A percentile compares a stretch with the other conserved stretches of the same genome.
Evolutionary conservation across 2,888 invertebrate species (phyloP).

Genomic region (Ctena decussata): DNA sequence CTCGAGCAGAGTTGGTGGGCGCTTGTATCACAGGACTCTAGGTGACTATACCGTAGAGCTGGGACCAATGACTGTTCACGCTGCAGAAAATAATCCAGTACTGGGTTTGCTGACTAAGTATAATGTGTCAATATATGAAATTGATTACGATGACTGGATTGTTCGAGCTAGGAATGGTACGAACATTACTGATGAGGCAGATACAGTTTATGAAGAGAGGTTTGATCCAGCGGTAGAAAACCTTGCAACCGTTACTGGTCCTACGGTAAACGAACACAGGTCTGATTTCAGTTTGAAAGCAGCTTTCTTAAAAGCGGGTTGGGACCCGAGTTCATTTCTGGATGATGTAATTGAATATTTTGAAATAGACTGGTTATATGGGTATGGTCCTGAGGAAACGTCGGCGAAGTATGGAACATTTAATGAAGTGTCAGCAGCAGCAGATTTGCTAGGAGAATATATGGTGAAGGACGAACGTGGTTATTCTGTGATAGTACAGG

Average conservation of each 20-base stretch:
- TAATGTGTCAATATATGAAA: neutral
- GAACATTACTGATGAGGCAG: neutral
- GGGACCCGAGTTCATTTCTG: neutral
- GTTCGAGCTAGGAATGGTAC: neutral
- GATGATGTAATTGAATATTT: constrained; percentile 15
- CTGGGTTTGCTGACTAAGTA: neutral
- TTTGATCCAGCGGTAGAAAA: neutral
- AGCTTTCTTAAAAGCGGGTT: neutral
- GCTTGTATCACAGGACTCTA: neutral
- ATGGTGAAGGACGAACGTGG: neutral
- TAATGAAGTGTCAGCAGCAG: neutral
- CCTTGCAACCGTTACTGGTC: neutral
- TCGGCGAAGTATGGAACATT: neutral
- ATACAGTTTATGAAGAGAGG: neutral
- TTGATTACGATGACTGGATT: constrained; percentile 1
- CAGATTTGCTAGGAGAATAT: neutral
- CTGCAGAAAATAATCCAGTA: neutral
- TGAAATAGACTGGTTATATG: neutral
- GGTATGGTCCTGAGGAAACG: neutral
- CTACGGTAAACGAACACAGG: neutral
- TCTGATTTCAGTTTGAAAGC: neutral
- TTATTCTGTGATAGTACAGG: neutral
- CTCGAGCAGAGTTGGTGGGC: constrained; percentile 21
- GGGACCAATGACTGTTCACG: neutral
- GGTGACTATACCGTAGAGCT: constrained; percentile 19